Evolutionary conservation across 2,888 invertebrate genomes (phyloP).

Genomic region (Ganaspis brasiliensis): DNA sequence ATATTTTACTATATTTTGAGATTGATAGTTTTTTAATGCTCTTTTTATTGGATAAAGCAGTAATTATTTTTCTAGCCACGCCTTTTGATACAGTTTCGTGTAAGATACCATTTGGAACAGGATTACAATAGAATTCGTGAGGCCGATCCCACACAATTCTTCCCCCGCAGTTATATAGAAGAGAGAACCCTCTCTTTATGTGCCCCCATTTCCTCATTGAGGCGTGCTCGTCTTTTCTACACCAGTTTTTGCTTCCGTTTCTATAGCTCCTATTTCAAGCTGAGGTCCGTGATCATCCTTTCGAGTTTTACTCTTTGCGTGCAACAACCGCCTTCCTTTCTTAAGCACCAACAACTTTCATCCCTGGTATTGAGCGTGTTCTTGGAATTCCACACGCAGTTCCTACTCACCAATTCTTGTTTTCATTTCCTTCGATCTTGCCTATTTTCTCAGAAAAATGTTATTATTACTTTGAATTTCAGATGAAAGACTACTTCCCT

Average conservation of each 20-base stretch:
- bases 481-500: neutral
- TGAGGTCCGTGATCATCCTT: constrained; percentile 51
- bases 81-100: constrained; percentile 65
- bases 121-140: constrained; percentile 68
- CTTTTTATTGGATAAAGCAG: constrained; percentile 51
- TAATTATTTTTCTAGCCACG: constrained; percentile 68
- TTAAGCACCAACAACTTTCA: constrained; percentile 30
- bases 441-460: neutral
- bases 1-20: too few relatives aligned
- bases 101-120: constrained; percentile 66
- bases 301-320: constrained; percentile 59
- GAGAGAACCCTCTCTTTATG: neutral
- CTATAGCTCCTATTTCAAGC: constrained; percentile 39
- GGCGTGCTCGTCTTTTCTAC: constrained; percentile 54
- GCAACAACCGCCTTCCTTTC: constrained; percentile 26
- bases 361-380: constrained; percentile 8
- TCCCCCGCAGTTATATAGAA: constrained; percentile 38
- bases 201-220: constrained; percentile 7
- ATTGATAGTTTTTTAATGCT: neutral
- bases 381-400: constrained; percentile 31
- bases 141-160: constrained; percentile 53
- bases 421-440: neutral
- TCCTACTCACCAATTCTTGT: constrained; percentile 1
- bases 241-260: constrained; percentile 57
- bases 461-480: neutral